phyloP scores from a whole-genome alignment of 2,113 vertebrate species.

The Scomber japonicus region DNA sequence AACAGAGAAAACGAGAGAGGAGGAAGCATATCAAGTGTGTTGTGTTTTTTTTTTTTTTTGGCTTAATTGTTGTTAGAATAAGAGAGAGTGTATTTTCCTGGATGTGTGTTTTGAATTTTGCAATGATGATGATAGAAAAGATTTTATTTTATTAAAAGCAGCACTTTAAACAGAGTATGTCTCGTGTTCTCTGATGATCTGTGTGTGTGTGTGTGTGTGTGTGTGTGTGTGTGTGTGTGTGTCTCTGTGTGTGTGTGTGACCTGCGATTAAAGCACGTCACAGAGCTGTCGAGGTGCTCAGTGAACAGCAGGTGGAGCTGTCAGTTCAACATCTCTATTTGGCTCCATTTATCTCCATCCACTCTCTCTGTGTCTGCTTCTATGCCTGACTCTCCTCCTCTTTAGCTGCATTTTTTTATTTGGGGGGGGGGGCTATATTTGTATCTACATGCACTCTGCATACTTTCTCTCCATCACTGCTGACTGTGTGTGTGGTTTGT shows the following conservation, averaged over 20 bases:
- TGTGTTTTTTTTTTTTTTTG: background rate
- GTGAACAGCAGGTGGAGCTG: constrained; percentile 60
- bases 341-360: constrained; percentile 6
- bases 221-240: background rate
- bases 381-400: background rate
- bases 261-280: background rate
- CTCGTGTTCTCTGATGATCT: background rate
- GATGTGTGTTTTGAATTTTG: constrained; percentile 9
- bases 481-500: background rate
- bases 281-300: background rate
- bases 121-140: background rate
- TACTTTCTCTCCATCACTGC: background rate
- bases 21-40: background rate
- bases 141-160: constrained; percentile 35
- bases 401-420: background rate
- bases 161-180: background rate
- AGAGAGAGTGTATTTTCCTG: background rate
- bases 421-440: background rate
- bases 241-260: background rate
- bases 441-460: background rate
- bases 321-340: background rate
- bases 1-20: background rate
- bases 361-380: background rate
- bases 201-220: background rate
- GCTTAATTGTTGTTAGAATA: background rate